These are phyloP conservation scores for Ectemnius cavifrons DNA, from an alignment of 2,888 invertebrate genomes.

Conservation along the genomic window DNA sequence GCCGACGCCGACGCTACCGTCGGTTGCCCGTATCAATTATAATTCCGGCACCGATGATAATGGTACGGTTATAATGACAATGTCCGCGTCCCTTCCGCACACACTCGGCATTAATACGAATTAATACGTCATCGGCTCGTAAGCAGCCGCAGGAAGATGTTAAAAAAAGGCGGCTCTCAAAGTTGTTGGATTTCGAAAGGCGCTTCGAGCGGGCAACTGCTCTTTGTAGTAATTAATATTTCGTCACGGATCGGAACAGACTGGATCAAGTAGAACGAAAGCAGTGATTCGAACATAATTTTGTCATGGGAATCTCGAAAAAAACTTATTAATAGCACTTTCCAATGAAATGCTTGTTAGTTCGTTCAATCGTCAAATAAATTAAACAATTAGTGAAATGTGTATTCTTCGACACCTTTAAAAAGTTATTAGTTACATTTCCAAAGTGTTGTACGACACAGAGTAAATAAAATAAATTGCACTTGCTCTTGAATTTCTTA, in stretches of 20 bases:
- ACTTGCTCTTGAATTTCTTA: no score
- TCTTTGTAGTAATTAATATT: slow-evolving; percentile 74
- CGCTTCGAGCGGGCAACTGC: slow-evolving; percentile 44
- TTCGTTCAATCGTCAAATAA: no score
- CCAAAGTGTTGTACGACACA: no score
- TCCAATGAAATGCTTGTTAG: no score
- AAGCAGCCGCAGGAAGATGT: slow-evolving; percentile 6
- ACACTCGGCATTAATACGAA: slow-evolving; percentile 45
- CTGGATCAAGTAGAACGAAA: slow-evolving; percentile 46
- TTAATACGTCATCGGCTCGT: slow-evolving; percentile 38
- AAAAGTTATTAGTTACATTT: no score
- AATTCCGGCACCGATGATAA: slow-evolving; percentile 44
- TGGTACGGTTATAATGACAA: slow-evolving; percentile 41
- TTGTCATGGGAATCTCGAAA: slow-evolving; percentile 38
- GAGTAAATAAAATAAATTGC: no score
- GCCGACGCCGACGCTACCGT: background rate
- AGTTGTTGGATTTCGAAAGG: slow-evolving; percentile 53
- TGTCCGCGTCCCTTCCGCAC: slow-evolving; percentile 25
- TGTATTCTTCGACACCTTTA: no score
- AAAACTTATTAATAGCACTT: slow-evolving; percentile 31
- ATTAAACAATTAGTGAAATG: no score
- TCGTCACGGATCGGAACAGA: slow-evolving; percentile 67
- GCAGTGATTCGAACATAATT: background rate
- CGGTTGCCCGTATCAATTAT: slow-evolving; percentile 40
- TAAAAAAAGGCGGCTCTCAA: slow-evolving; percentile 21